Percentiles rank a stretch among this genome's conserved stretches.
Conservation (phyloP, 2,888 invertebrate species). For the Dasypolia templi region DNA sequence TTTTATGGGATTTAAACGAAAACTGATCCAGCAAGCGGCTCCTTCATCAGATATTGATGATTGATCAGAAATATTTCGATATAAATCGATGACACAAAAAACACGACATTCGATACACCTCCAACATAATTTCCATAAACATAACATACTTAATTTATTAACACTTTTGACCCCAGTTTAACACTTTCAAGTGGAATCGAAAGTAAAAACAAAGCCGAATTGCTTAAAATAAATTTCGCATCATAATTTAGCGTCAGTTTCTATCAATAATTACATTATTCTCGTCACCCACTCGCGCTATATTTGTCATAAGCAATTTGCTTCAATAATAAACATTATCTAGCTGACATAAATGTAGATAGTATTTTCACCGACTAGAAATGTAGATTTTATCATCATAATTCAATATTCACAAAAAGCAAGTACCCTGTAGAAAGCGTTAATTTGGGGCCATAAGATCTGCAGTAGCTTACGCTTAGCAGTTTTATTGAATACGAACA, state of each 20-base stretch:
- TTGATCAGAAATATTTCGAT: neutral
- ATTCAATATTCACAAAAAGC: constrained; percentile 63
- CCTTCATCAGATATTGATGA: neutral
- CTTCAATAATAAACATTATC: constrained; percentile 56
- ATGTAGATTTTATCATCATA: constrained; percentile 59
- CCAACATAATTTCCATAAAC: constrained; percentile 37
- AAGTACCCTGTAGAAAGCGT: constrained; percentile 51
- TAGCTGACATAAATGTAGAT: constrained; percentile 55
- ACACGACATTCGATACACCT: constrained; percentile 30
- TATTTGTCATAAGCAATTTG: constrained; percentile 58
- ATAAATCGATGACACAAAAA: constrained; percentile 26
- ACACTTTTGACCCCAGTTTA: constrained; percentile 52
- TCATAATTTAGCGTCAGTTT: constrained; percentile 54
- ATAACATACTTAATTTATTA: constrained; percentile 22
- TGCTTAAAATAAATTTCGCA: constrained; percentile 39
- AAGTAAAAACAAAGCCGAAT: constrained; percentile 53
- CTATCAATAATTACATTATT: constrained; percentile 59
- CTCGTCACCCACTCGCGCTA: constrained; percentile 42
- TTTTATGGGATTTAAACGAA: no score
- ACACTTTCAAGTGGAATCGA: constrained; percentile 53
- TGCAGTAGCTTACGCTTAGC: neutral
- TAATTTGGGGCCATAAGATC: constrained; percentile 50
- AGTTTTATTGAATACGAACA: constrained; percentile 8
- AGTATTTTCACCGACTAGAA: constrained; percentile 59
- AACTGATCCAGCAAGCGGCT: neutral